Evolutionary conservation across 2,113 vertebrate genomes (phyloP).

Genomic region (Tragelaphus imberbis): DNA sequence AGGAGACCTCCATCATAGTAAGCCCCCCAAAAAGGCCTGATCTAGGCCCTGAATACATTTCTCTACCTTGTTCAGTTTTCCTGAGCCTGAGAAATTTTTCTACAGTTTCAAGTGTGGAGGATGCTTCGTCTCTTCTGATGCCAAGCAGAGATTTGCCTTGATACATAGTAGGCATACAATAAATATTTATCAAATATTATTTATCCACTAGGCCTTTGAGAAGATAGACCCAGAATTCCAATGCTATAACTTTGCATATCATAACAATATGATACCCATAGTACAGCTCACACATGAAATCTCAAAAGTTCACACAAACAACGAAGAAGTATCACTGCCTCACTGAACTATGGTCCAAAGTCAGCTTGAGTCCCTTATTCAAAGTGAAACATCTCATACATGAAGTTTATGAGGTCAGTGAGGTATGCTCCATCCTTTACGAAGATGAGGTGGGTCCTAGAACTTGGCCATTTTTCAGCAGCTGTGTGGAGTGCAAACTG

Average conservation of each 20-base stretch:
- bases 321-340: neutral
- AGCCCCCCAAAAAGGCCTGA: neutral
- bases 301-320: neutral
- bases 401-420: neutral
- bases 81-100: neutral
- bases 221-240: neutral
- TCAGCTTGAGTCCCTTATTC: neutral
- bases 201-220: neutral
- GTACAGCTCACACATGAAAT: neutral
- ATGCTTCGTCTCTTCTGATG: neutral
- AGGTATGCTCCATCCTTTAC: neutral
- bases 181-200: neutral
- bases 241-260: neutral
- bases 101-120: neutral
- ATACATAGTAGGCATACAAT: neutral
- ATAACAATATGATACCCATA: neutral
- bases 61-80: slow-evolving; percentile 22
- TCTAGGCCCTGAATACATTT: slow-evolving; percentile 18
- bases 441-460: neutral
- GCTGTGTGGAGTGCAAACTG: neutral
- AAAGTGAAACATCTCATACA: neutral
- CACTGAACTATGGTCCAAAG: neutral
- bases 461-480: neutral
- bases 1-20: neutral
- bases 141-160: neutral